Evolutionary conservation across 1,140 invertebrate genomes (phyloP).

Genomic region (Agraylea sexmaculata): DNA sequence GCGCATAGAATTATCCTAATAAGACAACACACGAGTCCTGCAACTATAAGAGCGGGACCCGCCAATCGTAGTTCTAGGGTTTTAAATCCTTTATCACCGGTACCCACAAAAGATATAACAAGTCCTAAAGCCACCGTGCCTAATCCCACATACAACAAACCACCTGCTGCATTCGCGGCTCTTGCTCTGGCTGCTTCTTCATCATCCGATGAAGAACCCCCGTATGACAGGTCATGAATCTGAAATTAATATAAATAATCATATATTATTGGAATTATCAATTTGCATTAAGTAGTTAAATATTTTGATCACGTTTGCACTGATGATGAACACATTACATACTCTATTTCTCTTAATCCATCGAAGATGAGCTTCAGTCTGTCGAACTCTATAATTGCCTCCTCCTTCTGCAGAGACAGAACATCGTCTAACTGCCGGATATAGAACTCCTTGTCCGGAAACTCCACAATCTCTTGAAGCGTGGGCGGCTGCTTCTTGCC

Average conservation of each 20-base stretch:
- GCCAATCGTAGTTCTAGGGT: constrained; percentile 71
- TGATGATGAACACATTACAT: constrained; percentile 25
- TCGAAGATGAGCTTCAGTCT: constrained; percentile 41
- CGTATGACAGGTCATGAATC: constrained; percentile 65
- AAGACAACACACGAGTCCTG: constrained; percentile 45
- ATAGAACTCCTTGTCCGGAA: constrained; percentile 29
- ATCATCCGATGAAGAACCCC: constrained; percentile 51
- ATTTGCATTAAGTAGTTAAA: background rate
- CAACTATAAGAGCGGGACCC: constrained; percentile 60
- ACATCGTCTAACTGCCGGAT: constrained; percentile 45
- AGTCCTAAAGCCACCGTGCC: constrained; percentile 69
- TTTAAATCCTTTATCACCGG: constrained; percentile 81
- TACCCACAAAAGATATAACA: constrained; percentile 78
- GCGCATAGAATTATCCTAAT: constrained; percentile 47
- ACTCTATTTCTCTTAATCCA: constrained; percentile 79
- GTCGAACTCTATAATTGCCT: constrained; percentile 47
- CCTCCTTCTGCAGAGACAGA: constrained; percentile 56
- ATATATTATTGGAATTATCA: constrained; percentile 1
- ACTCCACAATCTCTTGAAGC: constrained; percentile 29
- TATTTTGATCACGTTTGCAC: background rate
- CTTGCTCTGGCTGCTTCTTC: constrained; percentile 41
- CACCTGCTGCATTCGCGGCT: constrained; percentile 35
- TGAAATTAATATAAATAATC: constrained; percentile 28
- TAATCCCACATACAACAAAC: constrained; percentile 71
- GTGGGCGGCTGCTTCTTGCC: constrained; percentile 51